phyloP scores from a whole-genome alignment of 2,888 invertebrate genomes.

The Drosophila silvestris region DNA sequence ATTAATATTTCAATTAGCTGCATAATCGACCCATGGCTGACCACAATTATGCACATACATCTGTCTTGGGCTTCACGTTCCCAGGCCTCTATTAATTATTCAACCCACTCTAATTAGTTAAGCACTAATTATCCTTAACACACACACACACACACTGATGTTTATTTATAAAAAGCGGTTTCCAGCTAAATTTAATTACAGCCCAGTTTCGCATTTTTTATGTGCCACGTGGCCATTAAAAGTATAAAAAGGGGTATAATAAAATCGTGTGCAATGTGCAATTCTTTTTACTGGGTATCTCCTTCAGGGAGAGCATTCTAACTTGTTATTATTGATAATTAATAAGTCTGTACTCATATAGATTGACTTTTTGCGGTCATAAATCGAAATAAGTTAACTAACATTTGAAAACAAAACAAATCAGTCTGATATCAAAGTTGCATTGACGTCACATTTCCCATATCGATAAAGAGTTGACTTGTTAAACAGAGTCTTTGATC shows the following conservation, averaged over 20 bases:
- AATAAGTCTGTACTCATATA: background rate
- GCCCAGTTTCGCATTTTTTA: background rate
- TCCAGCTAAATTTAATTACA: constrained; percentile 1
- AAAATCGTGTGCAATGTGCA: background rate
- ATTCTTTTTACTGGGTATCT: background rate
- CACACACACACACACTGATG: background rate
- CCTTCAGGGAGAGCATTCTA: background rate
- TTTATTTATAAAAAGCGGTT: background rate
- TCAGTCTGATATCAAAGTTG: background rate
- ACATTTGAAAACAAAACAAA: background rate
- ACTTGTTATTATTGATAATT: background rate
- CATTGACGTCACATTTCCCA: background rate
- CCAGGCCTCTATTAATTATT: constrained; percentile 12
- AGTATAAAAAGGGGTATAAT: background rate
- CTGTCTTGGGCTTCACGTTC: background rate
- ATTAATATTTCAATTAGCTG: constrained; percentile 37
- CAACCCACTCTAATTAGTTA: constrained; percentile 16
- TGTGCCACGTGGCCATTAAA: background rate
- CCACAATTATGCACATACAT: background rate
- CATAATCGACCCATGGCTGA: constrained; percentile 27
- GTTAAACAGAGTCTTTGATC: background rate
- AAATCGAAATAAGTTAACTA: background rate
- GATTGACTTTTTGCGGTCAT: background rate
- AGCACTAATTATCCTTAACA: background rate
- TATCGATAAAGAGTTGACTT: background rate